Evolutionary conservation across 1,140 invertebrate genomes (phyloP), one percentile per base, ranked within the genome.

Genomic region (Anoplophora glabripennis): DNA sequence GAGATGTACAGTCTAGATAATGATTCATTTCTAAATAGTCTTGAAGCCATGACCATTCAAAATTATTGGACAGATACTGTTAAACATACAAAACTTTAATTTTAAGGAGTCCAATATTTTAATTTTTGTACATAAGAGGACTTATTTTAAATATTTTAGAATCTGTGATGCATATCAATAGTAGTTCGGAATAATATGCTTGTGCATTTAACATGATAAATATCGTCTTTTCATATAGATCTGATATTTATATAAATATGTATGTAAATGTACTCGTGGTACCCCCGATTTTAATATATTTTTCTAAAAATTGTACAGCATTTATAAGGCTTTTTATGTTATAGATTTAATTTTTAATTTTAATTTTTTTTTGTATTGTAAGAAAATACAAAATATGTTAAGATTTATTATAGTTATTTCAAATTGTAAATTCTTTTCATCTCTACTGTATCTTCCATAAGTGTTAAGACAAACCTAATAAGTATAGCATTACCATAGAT

Each of bases 1-100:
- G 91, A 93, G 78, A 92, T 93, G 89, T 93, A 92, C 77, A 93
- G 90, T 72, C 78, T 93, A 76, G 90, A 94, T 77, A 94, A 93
- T 73, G 91, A 94, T 75, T 93, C 90, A 57, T 94, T 93, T 78
- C 81, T 94, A 48, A 94, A 93, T 77, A 93, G 90, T 52, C 74
- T 93, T 60, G 91, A 94, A 77, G 90, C 91, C 51, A 93, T 94
- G 90, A 94, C 91, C 68, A 93, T 94, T 75, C 90, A 93, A 74
- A 94, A 93, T 77, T 92, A 93, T 72, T 94, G 91, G 91, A 93
- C 90, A 48, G 91, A 93, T 75, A 92, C 87, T 68, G 90, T 93
- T 45, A 93, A 92, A 76, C 91, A 93, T 78, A 94, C 91, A 67
- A 94, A 94, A 78, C 83, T 94, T 74, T 93, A 86, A 83, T 72